phyloP scores from a whole-genome alignment of 2,888 invertebrate species.

The Agriopis aurantiaria region DNA sequence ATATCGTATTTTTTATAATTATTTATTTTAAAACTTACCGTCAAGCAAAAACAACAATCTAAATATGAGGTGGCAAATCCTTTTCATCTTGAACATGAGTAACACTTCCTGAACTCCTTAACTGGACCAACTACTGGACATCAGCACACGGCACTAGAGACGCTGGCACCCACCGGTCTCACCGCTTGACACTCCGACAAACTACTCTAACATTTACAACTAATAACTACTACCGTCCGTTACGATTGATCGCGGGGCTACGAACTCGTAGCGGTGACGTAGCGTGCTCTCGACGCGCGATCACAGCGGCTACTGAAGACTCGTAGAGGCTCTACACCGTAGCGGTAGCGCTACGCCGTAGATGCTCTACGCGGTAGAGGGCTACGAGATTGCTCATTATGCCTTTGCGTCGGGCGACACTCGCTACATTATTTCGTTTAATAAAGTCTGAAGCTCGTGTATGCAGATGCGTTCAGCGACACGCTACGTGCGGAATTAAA shows the following conservation, averaged over 20 bases:
- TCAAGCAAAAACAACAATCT: constrained; percentile 77
- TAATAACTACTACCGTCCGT: constrained; percentile 2
- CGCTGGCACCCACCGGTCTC: constrained; percentile 31
- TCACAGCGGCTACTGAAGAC: constrained; percentile 52
- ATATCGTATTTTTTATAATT: background rate
- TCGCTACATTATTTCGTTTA: constrained; percentile 71
- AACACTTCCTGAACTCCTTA: constrained; percentile 35
- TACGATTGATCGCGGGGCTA: constrained; percentile 9
- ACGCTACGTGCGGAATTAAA: constrained; percentile 22
- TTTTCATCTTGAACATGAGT: constrained; percentile 75
- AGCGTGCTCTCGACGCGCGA: constrained; percentile 52
- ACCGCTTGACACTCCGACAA: constrained; percentile 37
- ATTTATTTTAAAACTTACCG: constrained; percentile 60
- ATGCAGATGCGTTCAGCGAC: constrained; percentile 46
- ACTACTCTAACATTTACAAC: constrained; percentile 10
- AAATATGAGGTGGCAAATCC: constrained; percentile 79
- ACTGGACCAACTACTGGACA: constrained; percentile 46
- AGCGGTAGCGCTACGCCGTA: constrained; percentile 41
- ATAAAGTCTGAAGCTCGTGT: constrained; percentile 8
- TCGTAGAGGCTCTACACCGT: constrained; percentile 48
- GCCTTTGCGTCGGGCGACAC: constrained; percentile 57
- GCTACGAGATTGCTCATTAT: constrained; percentile 70
- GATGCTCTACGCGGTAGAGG: constrained; percentile 44
- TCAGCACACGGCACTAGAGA: constrained; percentile 27
- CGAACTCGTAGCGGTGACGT: constrained; percentile 34